Evolutionary conservation across 2,113 vertebrate genomes (phyloP).

Genomic region (Trachemys scripta): DNA sequence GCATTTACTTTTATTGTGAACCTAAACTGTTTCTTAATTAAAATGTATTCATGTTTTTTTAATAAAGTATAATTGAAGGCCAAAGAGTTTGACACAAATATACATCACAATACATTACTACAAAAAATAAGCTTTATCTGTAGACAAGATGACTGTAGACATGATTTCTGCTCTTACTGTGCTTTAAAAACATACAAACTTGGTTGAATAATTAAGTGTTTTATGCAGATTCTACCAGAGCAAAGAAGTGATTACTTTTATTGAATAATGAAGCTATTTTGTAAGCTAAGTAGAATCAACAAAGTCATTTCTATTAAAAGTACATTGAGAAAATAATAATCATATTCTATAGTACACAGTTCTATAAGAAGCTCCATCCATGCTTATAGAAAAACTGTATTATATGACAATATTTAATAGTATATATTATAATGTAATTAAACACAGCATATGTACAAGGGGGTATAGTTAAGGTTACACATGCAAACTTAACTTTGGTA

Average conservation of each 20-base stretch:
- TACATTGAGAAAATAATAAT: not conserved
- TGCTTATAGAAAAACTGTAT: not conserved
- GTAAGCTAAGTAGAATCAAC: conserved; percentile 20
- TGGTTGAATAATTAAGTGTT: not conserved
- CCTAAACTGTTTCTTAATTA: conserved; percentile 7
- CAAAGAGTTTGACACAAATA: not conserved
- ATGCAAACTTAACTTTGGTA: not conserved
- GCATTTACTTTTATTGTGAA: conserved; percentile 6
- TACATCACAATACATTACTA: not conserved
- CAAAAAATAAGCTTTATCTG: not conserved
- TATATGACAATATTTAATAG: not conserved
- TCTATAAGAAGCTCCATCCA: not conserved
- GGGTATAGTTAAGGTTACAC: not conserved
- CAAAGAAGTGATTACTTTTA: not conserved
- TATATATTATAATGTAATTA: not conserved
- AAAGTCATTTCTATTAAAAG: conserved; percentile 37
- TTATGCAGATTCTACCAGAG: not conserved
- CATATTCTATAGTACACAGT: not conserved
- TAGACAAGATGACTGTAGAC: not conserved
- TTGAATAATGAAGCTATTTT: not conserved
- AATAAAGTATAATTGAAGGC: conserved; percentile 23
- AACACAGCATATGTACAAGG: not conserved
- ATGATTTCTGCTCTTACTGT: not conserved
- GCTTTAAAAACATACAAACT: conserved; percentile 35
- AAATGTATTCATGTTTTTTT: conserved; percentile 20